phyloP scores from a whole-genome alignment of 2,113 vertebrate genomes.

The Alouatta palliata region DNA sequence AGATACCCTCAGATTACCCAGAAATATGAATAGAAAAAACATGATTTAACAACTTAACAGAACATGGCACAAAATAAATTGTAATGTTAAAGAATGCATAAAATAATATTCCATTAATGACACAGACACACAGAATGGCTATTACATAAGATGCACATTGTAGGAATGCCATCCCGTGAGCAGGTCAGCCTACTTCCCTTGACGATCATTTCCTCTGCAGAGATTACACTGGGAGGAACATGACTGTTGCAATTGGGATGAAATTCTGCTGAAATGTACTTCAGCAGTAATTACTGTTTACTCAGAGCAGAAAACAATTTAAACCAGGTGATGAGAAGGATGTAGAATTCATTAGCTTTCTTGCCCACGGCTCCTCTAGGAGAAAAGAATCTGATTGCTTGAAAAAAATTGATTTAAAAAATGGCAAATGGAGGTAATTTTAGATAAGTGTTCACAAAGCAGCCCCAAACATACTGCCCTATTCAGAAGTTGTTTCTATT shows the following conservation, averaged over 20 bases:
- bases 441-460: neutral
- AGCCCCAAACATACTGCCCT: neutral
- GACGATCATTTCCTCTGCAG: neutral
- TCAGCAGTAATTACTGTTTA: neutral
- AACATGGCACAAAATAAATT: conserved; percentile 20
- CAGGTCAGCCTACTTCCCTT: neutral
- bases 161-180: neutral
- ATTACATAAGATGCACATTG: neutral
- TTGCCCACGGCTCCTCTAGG: neutral
- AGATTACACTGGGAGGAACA: neutral
- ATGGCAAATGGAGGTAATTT: neutral
- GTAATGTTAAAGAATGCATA: neutral
- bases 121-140: neutral
- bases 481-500: neutral
- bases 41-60: neutral
- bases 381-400: neutral
- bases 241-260: neutral
- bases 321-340: neutral
- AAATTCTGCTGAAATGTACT: neutral
- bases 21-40: neutral
- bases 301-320: neutral
- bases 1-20: neutral
- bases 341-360: conserved; percentile 24
- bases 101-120: conserved; percentile 10
- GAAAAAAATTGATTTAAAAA: conserved; percentile 1